Evolutionary conservation across 2,113 vertebrate genomes (phyloP).

Genomic region (Aramus guarauna): DNA sequence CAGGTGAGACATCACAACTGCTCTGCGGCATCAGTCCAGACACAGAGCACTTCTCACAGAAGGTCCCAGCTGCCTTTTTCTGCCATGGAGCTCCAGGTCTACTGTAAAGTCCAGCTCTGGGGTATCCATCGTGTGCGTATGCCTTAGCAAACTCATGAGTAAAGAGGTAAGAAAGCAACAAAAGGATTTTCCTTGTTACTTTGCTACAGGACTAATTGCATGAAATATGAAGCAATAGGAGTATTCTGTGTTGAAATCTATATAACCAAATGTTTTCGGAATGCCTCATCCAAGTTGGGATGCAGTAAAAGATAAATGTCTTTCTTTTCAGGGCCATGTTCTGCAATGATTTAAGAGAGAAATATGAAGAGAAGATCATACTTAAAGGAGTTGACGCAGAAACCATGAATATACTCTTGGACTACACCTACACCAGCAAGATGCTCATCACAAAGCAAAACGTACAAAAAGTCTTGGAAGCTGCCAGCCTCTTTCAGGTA

Average conservation of each 20-base stretch:
- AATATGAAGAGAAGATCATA: slow-evolving; percentile 86
- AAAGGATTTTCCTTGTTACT: background rate
- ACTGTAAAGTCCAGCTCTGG: background rate
- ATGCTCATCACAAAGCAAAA: slow-evolving; percentile 90
- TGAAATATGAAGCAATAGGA: slow-evolving; percentile 17
- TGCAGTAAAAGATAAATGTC: background rate
- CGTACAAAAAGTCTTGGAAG: slow-evolving; percentile 90
- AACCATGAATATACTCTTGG: slow-evolving; percentile 88
- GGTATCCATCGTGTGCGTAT: background rate
- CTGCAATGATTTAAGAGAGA: slow-evolving; percentile 93
- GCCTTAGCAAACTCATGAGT: background rate
- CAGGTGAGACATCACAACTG: background rate
- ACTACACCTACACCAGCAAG: slow-evolving; percentile 95
- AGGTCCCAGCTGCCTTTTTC: background rate
- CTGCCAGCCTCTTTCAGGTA: slow-evolving; percentile 95
- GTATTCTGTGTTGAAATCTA: slow-evolving; percentile 28
- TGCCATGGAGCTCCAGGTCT: background rate
- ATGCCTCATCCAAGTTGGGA: background rate
- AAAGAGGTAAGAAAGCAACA: background rate
- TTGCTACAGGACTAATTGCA: background rate
- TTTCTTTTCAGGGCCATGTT: slow-evolving; percentile 91
- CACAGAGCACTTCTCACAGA: background rate
- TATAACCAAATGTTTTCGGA: slow-evolving; percentile 16
- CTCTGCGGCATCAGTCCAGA: background rate
- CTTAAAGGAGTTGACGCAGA: slow-evolving; percentile 90